Percentiles rank a stretch among this genome's conserved stretches.
phyloP scores from a whole-genome alignment of 2,888 invertebrate species.

The Chrysolina americana region DNA sequence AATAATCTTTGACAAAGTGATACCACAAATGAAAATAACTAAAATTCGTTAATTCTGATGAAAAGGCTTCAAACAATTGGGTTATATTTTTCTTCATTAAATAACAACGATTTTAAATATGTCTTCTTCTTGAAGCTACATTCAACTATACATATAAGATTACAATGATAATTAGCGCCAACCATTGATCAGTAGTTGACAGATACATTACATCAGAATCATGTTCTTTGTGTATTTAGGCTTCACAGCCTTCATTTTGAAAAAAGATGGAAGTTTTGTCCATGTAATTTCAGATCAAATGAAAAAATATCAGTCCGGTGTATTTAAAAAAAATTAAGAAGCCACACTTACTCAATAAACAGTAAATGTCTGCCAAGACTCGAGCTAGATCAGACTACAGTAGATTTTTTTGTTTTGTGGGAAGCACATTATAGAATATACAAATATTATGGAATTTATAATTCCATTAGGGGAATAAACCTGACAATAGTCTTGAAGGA shows the following conservation, averaged over 20 bases:
- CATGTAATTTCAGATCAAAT: slow-evolving; percentile 43
- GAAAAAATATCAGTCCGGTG: slow-evolving; percentile 27
- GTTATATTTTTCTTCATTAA: slow-evolving; percentile 52
- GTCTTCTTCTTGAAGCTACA: slow-evolving; percentile 56
- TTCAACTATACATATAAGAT: slow-evolving; percentile 57
- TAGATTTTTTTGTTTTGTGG: too few relatives aligned
- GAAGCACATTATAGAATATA: too few relatives aligned
- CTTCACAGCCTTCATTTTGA: slow-evolving; percentile 27
- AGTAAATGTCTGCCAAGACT: too few relatives aligned
- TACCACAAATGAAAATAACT: slow-evolving; percentile 11
- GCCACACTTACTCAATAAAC: too few relatives aligned
- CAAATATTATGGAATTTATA: too few relatives aligned
- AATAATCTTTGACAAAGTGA: not conserved
- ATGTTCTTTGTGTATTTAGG: slow-evolving; percentile 11
- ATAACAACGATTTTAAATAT: slow-evolving; percentile 56
- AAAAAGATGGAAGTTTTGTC: slow-evolving; percentile 19
- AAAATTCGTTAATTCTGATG: slow-evolving; percentile 24
- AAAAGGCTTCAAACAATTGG: slow-evolving; percentile 49
- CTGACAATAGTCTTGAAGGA: too few relatives aligned
- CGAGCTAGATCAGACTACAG: too few relatives aligned
- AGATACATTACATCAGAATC: slow-evolving; percentile 33
- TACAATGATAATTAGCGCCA: slow-evolving; percentile 49
- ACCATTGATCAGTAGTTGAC: slow-evolving; percentile 32
- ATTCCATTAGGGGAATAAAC: too few relatives aligned
- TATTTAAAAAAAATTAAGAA: too few relatives aligned